phyloP scores from a whole-genome alignment of 2,113 vertebrate genomes.

The Ibidorhyncha struthersii region DNA sequence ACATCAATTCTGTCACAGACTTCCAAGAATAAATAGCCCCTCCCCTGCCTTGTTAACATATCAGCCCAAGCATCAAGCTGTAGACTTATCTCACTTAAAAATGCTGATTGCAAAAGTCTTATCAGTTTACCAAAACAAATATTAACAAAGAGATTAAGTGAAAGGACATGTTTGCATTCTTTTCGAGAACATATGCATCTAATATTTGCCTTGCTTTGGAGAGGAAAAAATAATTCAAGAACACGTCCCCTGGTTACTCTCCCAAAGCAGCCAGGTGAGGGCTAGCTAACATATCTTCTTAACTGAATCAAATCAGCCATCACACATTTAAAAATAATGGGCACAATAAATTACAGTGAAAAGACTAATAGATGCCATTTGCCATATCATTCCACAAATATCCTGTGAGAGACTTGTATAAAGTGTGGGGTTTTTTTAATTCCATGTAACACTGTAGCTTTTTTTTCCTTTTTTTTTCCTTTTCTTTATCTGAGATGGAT shows the following conservation, averaged over 20 bases:
- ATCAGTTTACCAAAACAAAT: neutral
- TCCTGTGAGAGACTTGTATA: neutral
- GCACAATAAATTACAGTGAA: neutral
- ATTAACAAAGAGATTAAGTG: neutral
- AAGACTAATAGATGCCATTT: neutral
- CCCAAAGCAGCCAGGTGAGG: neutral
- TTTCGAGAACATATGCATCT: neutral
- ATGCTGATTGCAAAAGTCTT: neutral
- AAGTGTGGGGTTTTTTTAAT: neutral
- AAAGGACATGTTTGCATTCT: neutral
- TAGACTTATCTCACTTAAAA: neutral
- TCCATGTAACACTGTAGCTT: neutral
- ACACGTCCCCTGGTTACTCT: neutral
- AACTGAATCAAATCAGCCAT: neutral
- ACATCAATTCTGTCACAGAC: slow-evolving; percentile 12
- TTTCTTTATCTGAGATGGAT: neutral
- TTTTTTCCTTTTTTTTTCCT: neutral
- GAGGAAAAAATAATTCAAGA: neutral
- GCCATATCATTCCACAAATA: neutral
- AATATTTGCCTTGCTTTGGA: neutral
- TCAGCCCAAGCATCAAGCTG: slow-evolving; percentile 9
- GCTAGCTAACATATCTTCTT: neutral
- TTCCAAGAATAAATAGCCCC: slow-evolving; percentile 28
- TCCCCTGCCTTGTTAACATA: slow-evolving; percentile 26
- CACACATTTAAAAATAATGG: neutral